Conservation (phyloP, 2,113 vertebrate genomes). For the Cercopithecus mona region DNA sequence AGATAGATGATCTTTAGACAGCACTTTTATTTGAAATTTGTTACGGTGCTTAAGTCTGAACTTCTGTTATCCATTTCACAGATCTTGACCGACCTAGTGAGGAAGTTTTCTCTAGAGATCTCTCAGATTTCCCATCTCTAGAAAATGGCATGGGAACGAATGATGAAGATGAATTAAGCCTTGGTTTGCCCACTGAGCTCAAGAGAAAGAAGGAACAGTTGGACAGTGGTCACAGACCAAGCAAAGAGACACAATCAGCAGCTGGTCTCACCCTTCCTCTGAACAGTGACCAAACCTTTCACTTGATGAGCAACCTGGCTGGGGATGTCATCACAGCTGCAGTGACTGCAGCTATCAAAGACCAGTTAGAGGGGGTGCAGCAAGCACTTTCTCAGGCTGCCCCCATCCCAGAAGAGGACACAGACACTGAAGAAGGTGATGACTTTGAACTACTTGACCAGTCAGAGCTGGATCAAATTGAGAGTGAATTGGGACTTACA, state of each 20-base stretch:
- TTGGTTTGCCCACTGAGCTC: constrained; percentile 85
- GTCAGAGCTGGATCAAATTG: constrained; percentile 97
- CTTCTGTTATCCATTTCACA: constrained; percentile 71
- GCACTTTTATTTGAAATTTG: background rate
- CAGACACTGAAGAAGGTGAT: constrained; percentile 94
- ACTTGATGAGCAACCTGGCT: constrained; percentile 89
- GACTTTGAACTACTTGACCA: constrained; percentile 99
- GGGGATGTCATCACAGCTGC: constrained; percentile 89
- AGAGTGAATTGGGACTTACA: constrained; percentile 91
- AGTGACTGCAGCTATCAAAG: constrained; percentile 92
- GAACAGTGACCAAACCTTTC: constrained; percentile 83
- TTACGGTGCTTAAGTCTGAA: background rate
- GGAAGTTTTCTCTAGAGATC: constrained; percentile 90
- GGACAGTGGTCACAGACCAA: constrained; percentile 55
- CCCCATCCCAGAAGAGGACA: constrained; percentile 86
- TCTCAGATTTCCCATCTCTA: constrained; percentile 94
- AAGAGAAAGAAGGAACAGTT: constrained; percentile 76
- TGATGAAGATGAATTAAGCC: constrained; percentile 90
- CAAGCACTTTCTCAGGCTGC: constrained; percentile 72
- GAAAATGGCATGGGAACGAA: constrained; percentile 93
- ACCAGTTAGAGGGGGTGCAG: constrained; percentile 85
- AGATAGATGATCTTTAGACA: background rate
- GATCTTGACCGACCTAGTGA: constrained; percentile 93
- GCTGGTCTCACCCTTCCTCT: constrained; percentile 81
- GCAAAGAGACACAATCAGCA: constrained; percentile 73